These are phyloP conservation scores for Megalops cyprinoides DNA, from an alignment of 2,797 vertebrate genomes.

Conservation along the genomic window DNA sequence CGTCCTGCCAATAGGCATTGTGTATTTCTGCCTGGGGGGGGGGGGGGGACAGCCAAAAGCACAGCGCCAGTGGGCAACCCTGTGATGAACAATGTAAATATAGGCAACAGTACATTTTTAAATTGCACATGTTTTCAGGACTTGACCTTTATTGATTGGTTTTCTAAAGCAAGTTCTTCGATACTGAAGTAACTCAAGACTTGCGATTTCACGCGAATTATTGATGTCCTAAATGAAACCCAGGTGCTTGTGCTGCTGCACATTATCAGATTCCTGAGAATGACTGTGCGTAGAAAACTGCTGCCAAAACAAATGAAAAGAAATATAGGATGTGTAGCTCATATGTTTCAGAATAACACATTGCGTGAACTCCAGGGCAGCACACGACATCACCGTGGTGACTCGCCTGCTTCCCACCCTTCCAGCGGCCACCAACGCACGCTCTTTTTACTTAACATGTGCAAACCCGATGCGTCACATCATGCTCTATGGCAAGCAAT, in stretches of 20 bases:
- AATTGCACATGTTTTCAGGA: neutral
- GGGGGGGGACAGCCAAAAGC: no score
- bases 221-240: conserved; percentile 59
- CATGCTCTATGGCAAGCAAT: neutral
- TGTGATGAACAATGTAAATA: neutral
- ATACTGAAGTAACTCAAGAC: neutral
- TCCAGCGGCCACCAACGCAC: conserved; percentile 2
- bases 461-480: neutral
- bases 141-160: neutral
- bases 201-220: conserved; percentile 29
- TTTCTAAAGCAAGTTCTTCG: neutral
- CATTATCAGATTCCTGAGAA: conserved; percentile 57
- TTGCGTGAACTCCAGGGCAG: conserved; percentile 44
- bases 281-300: conserved; percentile 45
- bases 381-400: conserved; percentile 59
- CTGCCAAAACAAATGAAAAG: conserved; percentile 65
- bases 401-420: conserved; percentile 24
- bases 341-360: conserved; percentile 52
- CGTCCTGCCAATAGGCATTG: no score
- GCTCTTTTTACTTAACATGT: neutral
- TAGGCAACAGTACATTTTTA: neutral
- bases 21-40: no score
- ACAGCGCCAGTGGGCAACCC: neutral
- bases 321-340: conserved; percentile 51
- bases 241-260: conserved; percentile 54